Base-by-base conservation (phyloP, 2,797 vertebrate genomes). In the Gallirallus australis region DNA sequence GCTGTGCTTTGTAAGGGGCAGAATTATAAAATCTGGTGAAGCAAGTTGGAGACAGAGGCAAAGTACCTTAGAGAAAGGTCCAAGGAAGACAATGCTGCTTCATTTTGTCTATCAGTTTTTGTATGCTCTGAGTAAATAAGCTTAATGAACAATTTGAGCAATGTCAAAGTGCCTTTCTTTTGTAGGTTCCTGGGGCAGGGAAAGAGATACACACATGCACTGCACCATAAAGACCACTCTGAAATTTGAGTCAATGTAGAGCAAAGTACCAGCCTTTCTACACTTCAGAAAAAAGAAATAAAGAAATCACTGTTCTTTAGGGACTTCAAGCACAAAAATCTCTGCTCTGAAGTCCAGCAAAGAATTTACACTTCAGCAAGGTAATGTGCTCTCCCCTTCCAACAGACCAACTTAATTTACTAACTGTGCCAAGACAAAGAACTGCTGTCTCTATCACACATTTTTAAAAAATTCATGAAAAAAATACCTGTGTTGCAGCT, bases 361-460 rank as follows among this genome's bases (percentile, higher is more conserved):
- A 82, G 9, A 90, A 57, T 28, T 65, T 15, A 37, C 16, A 27
- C 50, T 60, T 60, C 50, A 79, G 16, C 33, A 90, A 54, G 35
- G 37, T 59, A 61, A 25, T 57, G 47, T 31, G 47, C 27, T 27
- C 73, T 76, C 47, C 31, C 37, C 68, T 92, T 68, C 39, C 80
- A 83, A 54, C 33, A 76, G 71, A 90, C 72, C 66, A 79, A 50
- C 27, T 69, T 60, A 25, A 94, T 81, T 84, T 52, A 86, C 52
- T 56, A 37, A 57, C 27, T 30, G 30, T 64, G 91, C 72, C 89
- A 91, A 78, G 45, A 73, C n/a, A 78, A 90, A 90, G 21, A 73
- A 40, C 0, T 15, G 18, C n/a, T 70, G 25, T 33, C 70, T 86
- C 25, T 61, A 83, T 30, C 27, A 42, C 19, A 66, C 21, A 66